Evolutionary conservation across 2,113 vertebrate species (phyloP), one percentile per base, ranked within the genome.

Genomic region (Notarius quadriscutis): DNA sequence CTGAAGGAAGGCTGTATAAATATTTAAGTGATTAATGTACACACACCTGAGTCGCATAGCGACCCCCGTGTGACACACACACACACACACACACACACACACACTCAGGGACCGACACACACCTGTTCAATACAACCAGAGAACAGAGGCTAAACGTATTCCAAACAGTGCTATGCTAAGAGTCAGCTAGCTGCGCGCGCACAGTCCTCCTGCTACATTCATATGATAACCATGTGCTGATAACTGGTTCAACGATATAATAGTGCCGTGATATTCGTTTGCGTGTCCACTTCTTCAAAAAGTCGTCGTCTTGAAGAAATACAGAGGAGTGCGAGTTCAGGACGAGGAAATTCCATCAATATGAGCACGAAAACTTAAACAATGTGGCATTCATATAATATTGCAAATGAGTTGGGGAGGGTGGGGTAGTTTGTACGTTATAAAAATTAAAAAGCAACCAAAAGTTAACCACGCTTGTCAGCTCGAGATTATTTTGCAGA

Each of bases 1-100:
- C 25, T 78, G 62, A 51, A 7, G 34, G 34, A 86, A 63, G n/a
- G 27, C 58, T 5, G 34, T 67, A 30, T 69, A 88, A 82, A 65
- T 69, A 87, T 69, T 41, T 84, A 58, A 34, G 8, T 17, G n/a
- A 62, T 86, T 53, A 27, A 15, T 71, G 20, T 63, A 41, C 60
- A n/a, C 18, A 18, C 83, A 57, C 69, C 63, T 48, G 22, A 7
- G 62, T 85, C 71, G 55, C 8, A 18, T 2, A 53, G 48, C 7
- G 3, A 77, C 48, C n/a, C 58, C 4, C 7, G 18, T 20, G 27
- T 50, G 27, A n/a, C n/a, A n/a, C n/a, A n/a, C n/a, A n/a, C n/a
- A n/a, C n/a, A n/a, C n/a, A 72, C 81, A 78, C 58, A 34, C 41
- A 62, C 9, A 18, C 3, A 30, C 30, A 30, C 2, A 62, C 48